Conservation (phyloP, 2,113 vertebrate genomes). For the Smithornis capensis region DNA sequence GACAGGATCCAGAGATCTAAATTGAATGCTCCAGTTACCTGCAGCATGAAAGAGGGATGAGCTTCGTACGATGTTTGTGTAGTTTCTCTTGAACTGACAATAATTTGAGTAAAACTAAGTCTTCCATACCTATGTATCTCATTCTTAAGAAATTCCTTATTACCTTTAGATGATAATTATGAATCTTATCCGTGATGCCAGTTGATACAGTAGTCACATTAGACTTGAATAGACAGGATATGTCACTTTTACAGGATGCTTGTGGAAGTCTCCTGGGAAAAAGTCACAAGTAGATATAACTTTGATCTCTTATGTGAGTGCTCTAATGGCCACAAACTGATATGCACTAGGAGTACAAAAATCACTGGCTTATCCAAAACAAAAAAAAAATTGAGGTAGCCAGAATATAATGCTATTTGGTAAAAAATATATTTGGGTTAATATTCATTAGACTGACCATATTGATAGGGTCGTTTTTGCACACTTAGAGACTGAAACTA, state of each 20-base stretch:
- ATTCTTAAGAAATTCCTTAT: not conserved
- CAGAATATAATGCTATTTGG: not conserved
- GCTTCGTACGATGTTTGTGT: not conserved
- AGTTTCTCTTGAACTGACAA: not conserved
- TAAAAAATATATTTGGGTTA: not conserved
- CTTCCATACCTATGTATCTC: not conserved
- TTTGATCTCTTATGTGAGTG: not conserved
- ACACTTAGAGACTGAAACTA: not conserved
- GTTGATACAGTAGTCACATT: not conserved
- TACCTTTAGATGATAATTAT: not conserved
- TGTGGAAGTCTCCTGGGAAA: not conserved
- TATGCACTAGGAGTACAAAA: not conserved
- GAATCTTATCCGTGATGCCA: not conserved
- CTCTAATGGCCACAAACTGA: not conserved
- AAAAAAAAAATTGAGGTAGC: not conserved
- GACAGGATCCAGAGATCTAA: not conserved
- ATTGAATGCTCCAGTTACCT: not conserved
- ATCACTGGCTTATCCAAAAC: not conserved
- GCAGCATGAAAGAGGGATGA: not conserved
- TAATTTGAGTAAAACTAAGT: not conserved
- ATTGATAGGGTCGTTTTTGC: not conserved
- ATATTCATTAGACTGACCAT: not conserved
- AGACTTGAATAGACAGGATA: conserved; percentile 5
- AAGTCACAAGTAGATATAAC: not conserved
- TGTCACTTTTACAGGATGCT: not conserved